Evolutionary conservation across 92 coral and sea anemone species (phyloP), one percentile per base, ranked within the genome.

Genomic region (Actinernus sp.): DNA sequence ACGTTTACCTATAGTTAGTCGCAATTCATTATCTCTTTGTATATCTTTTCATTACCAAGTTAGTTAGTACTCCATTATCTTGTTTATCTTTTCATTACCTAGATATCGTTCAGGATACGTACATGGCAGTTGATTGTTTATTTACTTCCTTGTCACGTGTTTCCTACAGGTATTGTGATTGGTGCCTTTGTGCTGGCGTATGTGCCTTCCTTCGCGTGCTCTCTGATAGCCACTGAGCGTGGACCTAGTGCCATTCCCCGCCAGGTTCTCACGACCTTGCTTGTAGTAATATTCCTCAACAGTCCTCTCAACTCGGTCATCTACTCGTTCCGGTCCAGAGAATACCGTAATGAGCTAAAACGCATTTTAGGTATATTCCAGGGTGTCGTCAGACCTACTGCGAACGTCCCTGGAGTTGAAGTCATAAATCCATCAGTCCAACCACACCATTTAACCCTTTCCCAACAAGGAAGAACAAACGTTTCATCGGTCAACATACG

Each of bases 291-390:
- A 14, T 61, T 58, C 22, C 44, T 53, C 2, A 83, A 83, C 73
- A 60, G 83, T 5, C 81, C 89, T 0, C 54, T 83, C 1, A 83
- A 83, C 27, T 74, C 81, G 24, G 5, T 74, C 14, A 59, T 83
- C 26, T 83, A 74, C 55, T 75, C 89, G 3, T 31, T 83, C 18
- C 76, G 89, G 20, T 74, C 73, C 3, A 37, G 14, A 1, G 74
- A 40, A 46, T 83, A 55, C 76, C 58, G 62, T 14, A 38, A 41
- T 17, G 83, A 56, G 9, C 19, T 74, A 8, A 49, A 61, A 34
- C 46, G 29, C 11, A 14, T 55, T n/a, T n/a, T n/a, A n/a, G n/a
- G n/a, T n/a, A n/a, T n/a, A n/a, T n/a, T n/a, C n/a, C n/a, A n/a
- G 43, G 43, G 43, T 37, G n/a, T 37, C 43, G n/a, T 8, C 43